These are phyloP conservation scores for Steatocranus sp. DNA, from an alignment of 2,797 vertebrate species.

Conservation along the genomic window DNA sequence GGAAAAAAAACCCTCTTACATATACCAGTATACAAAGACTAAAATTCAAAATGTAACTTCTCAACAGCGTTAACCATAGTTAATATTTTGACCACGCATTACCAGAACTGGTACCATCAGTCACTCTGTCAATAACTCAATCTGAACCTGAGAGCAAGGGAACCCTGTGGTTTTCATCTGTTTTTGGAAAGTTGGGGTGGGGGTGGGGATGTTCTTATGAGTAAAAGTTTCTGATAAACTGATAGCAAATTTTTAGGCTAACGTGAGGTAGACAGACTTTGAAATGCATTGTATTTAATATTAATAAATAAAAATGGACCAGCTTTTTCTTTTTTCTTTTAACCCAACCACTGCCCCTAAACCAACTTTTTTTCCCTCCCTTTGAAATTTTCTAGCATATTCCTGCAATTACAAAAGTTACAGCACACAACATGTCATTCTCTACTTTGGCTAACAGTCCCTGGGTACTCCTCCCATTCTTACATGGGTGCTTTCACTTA, in stretches of 20 bases:
- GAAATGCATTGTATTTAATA: conserved; percentile 71
- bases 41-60: conserved; percentile 63
- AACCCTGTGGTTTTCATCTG: conserved; percentile 72
- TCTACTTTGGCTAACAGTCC: conserved; percentile 79
- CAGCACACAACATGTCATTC: conserved; percentile 72
- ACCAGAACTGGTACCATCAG: conserved; percentile 67
- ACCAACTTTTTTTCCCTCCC: conserved; percentile 59
- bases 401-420: conserved; percentile 73
- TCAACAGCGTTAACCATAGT: conserved; percentile 57
- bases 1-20: conserved; percentile 62
- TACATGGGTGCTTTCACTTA: conserved; percentile 68
- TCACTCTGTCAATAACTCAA: conserved; percentile 67
- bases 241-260: conserved; percentile 58
- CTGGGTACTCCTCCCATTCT: conserved; percentile 71
- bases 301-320: conserved; percentile 75
- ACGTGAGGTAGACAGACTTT: conserved; percentile 81
- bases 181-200: conserved; percentile 30
- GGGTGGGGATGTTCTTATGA: conserved; percentile 27
- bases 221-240: conserved; percentile 58
- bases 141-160: conserved; percentile 75
- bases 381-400: conserved; percentile 75
- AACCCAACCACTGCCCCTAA: conserved; percentile 65
- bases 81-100: conserved; percentile 59
- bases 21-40: conserved; percentile 73
- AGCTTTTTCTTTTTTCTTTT: conserved; percentile 47